Evolutionary conservation across 2,113 vertebrate species (phyloP).

Genomic region (Himantopus leucocephalus): DNA sequence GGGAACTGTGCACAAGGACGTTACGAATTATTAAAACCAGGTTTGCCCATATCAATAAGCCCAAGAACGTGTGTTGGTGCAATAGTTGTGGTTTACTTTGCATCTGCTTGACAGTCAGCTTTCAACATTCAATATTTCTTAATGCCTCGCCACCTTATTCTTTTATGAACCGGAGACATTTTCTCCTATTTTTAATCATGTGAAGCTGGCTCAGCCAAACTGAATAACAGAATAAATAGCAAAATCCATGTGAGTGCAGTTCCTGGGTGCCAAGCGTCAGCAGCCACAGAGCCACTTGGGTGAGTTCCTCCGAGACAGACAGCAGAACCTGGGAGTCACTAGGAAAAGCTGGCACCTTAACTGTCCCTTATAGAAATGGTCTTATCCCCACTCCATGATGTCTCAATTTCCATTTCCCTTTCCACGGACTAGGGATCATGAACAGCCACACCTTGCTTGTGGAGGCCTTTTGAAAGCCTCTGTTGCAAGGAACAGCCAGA

Average conservation of each 20-base stretch:
- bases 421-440: neutral
- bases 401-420: neutral
- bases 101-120: slow-evolving; percentile 27
- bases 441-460: neutral
- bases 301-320: neutral
- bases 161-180: neutral
- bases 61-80: neutral
- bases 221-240: neutral
- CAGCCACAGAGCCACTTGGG: neutral
- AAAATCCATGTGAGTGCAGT: neutral
- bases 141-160: neutral
- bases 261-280: neutral
- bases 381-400: neutral
- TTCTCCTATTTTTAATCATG: neutral
- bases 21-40: slow-evolving; percentile 21
- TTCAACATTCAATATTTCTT: slow-evolving; percentile 44
- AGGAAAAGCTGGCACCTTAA: neutral
- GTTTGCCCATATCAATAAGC: neutral
- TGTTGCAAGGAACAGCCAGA: neutral
- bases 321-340: neutral
- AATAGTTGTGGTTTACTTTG: slow-evolving; percentile 40
- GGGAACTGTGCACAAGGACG: neutral
- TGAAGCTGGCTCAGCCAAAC: neutral
- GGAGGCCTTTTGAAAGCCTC: neutral
- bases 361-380: neutral